These are phyloP conservation scores for Orchesella cincta DNA, from an alignment of 1,140 invertebrate species.

Conservation along the genomic window DNA sequence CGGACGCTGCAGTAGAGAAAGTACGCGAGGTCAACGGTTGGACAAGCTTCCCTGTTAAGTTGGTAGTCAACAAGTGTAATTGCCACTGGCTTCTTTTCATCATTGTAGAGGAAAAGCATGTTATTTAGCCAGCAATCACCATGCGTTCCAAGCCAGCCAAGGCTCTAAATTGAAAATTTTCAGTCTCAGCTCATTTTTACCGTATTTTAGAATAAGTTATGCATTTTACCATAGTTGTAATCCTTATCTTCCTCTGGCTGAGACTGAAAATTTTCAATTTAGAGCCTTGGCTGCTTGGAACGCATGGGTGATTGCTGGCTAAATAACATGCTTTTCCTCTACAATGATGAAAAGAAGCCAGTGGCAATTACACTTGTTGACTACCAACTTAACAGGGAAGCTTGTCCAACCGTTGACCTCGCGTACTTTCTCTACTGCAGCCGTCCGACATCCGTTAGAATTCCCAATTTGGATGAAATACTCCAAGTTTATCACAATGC, in stretches of 20 bases:
- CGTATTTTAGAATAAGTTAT: too few relatives aligned
- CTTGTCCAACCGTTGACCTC: constrained; percentile 39
- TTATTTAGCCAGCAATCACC: constrained; percentile 48
- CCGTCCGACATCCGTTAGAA: background rate
- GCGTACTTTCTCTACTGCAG: constrained; percentile 41
- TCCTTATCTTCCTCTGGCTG: too few relatives aligned
- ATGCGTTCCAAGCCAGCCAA: constrained; percentile 57
- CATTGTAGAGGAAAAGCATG: constrained; percentile 40
- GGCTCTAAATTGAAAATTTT: too few relatives aligned
- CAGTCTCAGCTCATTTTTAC: too few relatives aligned
- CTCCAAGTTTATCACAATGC: constrained; percentile 36
- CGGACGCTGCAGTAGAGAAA: constrained; percentile 36
- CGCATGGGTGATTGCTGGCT: constrained; percentile 48
- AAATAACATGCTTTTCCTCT: constrained; percentile 46
- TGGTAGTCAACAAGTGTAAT: constrained; percentile 44
- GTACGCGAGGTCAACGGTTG: constrained; percentile 40
- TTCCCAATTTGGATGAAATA: constrained; percentile 15
- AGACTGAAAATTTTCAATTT: too few relatives aligned
- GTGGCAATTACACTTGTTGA: constrained; percentile 38
- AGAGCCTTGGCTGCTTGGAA: constrained; percentile 57
- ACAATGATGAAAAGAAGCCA: constrained; percentile 35
- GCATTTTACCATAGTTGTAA: too few relatives aligned
- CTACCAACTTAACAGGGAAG: constrained; percentile 40
- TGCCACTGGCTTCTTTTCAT: constrained; percentile 30
- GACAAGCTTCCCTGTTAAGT: constrained; percentile 36